Percentiles rank a stretch among this genome's conserved stretches.
phyloP scores from a whole-genome alignment of 2,888 invertebrate genomes.

The Heteromyza rotundicornis region DNA sequence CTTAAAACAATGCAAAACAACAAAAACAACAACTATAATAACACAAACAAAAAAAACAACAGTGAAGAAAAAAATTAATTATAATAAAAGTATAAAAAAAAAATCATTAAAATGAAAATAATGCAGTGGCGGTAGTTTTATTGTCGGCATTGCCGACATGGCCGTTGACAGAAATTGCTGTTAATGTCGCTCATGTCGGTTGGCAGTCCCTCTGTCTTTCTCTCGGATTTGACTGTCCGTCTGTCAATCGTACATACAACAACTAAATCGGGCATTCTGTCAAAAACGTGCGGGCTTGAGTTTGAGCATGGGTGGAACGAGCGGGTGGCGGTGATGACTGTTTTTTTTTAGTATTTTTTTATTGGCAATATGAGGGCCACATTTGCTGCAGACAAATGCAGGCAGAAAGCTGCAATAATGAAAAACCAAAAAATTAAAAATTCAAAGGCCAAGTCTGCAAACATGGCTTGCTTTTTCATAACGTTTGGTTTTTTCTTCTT shows the following conservation, averaged over 20 bases:
- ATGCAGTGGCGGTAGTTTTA: too few species aligned
- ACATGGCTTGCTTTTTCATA: slow-evolving; percentile 31
- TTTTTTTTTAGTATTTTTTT: too few species aligned
- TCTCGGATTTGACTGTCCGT: not conserved
- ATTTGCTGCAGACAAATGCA: not conserved
- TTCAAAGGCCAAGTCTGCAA: slow-evolving; percentile 36
- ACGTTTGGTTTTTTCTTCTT: too few species aligned
- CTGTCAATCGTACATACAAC: too few species aligned
- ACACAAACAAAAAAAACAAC: slow-evolving; percentile 13
- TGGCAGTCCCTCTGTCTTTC: not conserved
- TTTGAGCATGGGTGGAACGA: not conserved
- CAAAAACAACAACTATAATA: slow-evolving; percentile 19
- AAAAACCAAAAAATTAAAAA: slow-evolving; percentile 3
- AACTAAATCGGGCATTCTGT: not conserved
- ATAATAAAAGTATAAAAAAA: not conserved
- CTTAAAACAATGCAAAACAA: not conserved
- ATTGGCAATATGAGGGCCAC: not conserved
- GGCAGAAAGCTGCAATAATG: too few species aligned
- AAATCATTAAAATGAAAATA: not conserved
- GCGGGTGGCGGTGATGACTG: not conserved
- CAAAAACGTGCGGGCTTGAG: not conserved
- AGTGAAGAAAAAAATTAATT: not conserved
- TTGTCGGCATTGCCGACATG: slow-evolving; percentile 1
- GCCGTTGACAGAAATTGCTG: not conserved
- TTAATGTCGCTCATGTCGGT: not conserved